Percentiles rank a stretch among this genome's conserved stretches.
These are phyloP conservation scores for Embiotoca jacksoni DNA, from an alignment of 2,113 vertebrate species.

Conservation along the genomic window DNA sequence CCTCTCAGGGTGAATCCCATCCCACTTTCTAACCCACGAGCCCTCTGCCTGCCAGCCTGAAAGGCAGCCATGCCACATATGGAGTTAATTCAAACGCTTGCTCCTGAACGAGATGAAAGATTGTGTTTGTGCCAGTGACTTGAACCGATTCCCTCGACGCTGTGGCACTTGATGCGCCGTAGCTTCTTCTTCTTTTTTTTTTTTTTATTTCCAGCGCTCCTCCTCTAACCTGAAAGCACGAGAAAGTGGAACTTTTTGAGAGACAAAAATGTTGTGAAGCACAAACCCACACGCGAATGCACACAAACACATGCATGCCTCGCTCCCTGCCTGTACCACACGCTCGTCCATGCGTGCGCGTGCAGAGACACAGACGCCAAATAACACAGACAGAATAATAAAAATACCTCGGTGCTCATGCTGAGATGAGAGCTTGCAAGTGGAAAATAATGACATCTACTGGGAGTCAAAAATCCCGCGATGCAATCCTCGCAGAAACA, in stretches of 20 bases:
- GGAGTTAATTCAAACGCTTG: conserved; percentile 63
- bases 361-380: not conserved
- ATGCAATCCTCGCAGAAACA: conserved; percentile 25
- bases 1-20: conserved; percentile 49
- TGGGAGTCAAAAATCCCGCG: conserved; percentile 62
- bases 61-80: conserved; percentile 45
- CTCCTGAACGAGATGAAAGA: conserved; percentile 66
- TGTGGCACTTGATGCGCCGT: conserved; percentile 49
- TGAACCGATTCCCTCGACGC: conserved; percentile 48
- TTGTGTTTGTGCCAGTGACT: conserved; percentile 62
- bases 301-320: conserved; percentile 4
- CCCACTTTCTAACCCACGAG: conserved; percentile 33
- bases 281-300: not conserved
- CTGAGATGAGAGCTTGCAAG: conserved; percentile 65
- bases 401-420: conserved; percentile 62
- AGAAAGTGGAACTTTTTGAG: conserved; percentile 54
- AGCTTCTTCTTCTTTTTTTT: conserved; percentile 26
- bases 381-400: conserved; percentile 70
- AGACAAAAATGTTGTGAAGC: conserved; percentile 23
- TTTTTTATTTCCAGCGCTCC: conserved; percentile 37
- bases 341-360: not conserved
- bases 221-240: conserved; percentile 24
- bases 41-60: conserved; percentile 37
- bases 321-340: not conserved
- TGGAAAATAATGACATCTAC: conserved; percentile 77